A percentile compares a stretch with the other conserved stretches of the same genome.
These are phyloP conservation scores for Carollia perspicillata DNA, from an alignment of 2,113 vertebrate genomes.

Conservation along the genomic window DNA sequence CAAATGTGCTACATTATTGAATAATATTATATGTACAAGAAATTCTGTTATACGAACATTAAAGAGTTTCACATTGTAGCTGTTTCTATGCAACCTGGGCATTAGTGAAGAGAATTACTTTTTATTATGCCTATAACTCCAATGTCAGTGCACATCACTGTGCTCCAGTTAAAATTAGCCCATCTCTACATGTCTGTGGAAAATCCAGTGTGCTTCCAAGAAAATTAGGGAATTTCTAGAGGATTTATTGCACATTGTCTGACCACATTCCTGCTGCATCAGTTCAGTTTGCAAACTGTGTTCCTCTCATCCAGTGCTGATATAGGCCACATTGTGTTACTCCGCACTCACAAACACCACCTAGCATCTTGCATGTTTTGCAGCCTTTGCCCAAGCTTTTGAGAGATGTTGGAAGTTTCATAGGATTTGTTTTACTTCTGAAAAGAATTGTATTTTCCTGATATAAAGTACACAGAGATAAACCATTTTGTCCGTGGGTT, in stretches of 20 bases:
- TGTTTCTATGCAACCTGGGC: neutral
- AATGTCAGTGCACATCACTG: neutral
- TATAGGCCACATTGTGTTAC: neutral
- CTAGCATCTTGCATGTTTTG: neutral
- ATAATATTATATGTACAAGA: neutral
- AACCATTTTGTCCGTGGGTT: neutral
- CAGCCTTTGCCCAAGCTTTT: neutral
- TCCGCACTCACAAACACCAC: neutral
- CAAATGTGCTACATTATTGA: neutral
- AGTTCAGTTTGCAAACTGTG: neutral
- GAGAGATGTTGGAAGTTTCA: neutral
- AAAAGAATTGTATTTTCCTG: neutral
- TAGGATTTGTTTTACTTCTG: neutral
- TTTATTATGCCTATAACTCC: neutral
- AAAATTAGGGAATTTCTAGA: neutral
- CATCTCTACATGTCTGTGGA: neutral
- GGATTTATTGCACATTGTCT: neutral
- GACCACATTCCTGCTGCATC: neutral
- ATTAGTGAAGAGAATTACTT: neutral
- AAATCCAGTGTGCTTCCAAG: neutral
- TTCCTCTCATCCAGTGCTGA: neutral
- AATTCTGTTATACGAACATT: neutral
- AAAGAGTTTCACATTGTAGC: neutral
- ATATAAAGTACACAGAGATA: neutral
- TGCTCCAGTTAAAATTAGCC: neutral